Evolutionary conservation across 2,113 vertebrate species (phyloP), one percentile per base, ranked within the genome.

Genomic region (Ramphastos sulfuratus): DNA sequence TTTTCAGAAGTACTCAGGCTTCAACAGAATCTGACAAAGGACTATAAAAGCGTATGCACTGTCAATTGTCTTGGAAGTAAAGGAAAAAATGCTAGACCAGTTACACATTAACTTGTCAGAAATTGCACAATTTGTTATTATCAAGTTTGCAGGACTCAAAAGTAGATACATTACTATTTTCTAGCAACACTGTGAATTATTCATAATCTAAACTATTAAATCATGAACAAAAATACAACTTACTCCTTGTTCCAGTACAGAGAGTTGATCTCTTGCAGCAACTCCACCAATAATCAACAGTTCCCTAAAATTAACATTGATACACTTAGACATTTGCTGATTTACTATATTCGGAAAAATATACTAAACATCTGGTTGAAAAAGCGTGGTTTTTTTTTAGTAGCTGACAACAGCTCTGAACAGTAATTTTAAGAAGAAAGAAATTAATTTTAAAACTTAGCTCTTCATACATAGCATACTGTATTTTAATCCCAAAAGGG

Each of bases 231-330:
- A 85, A 89, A 37, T 3, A 31, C 12, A 92, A 98, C 98, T 88
- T 97, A 99, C 99, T 70, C 99, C 99, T 44, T 98, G 98, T 37
- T 99, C 99, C 91, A 99, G 95, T 87, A 98, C 75, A 15, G 98
- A 97, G 15, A 99, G 98, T 92, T 99, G 99, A 37, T 99, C 99
- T 90, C 99, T 99, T 44, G 99, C 99, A 80, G 99, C 97, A 75
- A 99, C 99, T 2, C 99, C 99, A 84, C 99, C 99, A 69, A 99
- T 99, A 89, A 99, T 99, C 75, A 99, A 96, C 37, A 99, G 97
- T 21, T 99, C 99, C 96, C 99, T 99, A 96, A 60, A 97, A 80
- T 90, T 9, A 90, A 90, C 30, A 96, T 46, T 4, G 80, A 66
- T 5, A 16, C 46, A 60, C 59, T 71, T 85, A 8, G 6, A 79